Conservation (phyloP, 2,888 invertebrate genomes). For the Ennomos quercinarius region DNA sequence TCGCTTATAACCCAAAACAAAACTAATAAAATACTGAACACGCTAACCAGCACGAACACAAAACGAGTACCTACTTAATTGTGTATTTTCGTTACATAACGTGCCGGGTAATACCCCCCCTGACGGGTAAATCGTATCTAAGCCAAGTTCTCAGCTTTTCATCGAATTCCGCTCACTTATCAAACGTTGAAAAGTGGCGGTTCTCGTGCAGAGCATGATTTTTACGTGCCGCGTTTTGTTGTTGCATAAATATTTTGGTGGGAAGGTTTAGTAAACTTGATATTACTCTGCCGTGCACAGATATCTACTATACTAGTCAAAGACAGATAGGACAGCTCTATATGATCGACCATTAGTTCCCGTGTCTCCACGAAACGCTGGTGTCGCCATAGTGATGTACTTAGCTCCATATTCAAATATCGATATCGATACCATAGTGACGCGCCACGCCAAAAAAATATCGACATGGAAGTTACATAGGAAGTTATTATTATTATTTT, state of each 20-base stretch:
- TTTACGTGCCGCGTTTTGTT: conserved; percentile 12
- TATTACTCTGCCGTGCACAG: too few species aligned
- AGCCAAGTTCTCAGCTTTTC: conserved; percentile 36
- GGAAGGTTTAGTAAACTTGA: background rate
- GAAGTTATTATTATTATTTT: too few species aligned
- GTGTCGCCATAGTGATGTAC: too few species aligned
- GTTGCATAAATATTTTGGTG: background rate
- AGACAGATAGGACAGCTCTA: too few species aligned
- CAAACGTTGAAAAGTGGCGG: conserved; percentile 25
- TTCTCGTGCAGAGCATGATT: conserved; percentile 25
- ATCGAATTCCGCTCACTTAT: conserved; percentile 19
- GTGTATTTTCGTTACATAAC: conserved; percentile 24
- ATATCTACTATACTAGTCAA: too few species aligned
- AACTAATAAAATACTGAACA: conserved; percentile 5
- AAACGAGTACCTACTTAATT: conserved; percentile 9
- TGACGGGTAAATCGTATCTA: conserved; percentile 30
- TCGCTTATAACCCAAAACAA: conserved; percentile 5
- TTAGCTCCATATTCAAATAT: too few species aligned
- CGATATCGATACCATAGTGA: too few species aligned
- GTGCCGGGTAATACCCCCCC: conserved; percentile 13
- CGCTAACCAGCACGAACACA: conserved; percentile 6
- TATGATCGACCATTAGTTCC: too few species aligned
- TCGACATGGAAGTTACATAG: too few species aligned
- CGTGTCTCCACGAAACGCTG: too few species aligned
- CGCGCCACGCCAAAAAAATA: too few species aligned